Evolutionary conservation across 2,797 vertebrate species (phyloP), one percentile per base, ranked within the genome.

Genomic region (Coregonus sp.): DNA sequence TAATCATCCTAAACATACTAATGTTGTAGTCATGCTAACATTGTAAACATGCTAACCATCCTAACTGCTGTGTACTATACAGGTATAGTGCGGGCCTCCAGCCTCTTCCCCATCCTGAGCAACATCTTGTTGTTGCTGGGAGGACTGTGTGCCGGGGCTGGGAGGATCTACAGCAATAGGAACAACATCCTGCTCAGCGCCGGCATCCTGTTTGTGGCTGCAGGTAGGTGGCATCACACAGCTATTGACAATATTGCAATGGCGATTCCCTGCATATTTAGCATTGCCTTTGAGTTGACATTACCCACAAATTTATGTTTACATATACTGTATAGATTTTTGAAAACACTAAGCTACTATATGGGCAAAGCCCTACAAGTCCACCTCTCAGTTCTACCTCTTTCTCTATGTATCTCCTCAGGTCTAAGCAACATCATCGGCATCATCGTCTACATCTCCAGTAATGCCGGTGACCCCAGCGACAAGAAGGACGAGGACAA

Each of bases 381-480:
- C 9, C 40, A 47, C 40, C 40, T 47, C 40, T 47, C 2, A 47
- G 9, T 47, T 47, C 0, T 47, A 47, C 40, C 40, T 47, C 25
- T 56, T 9, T 68, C 63, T 50, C 52, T 63, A 0, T 37, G 18
- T 35, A 18, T 81, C 79, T 74, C 77, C 70, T 14, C 85, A 98
- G 98, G 98, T 78, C 91, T 99, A 81, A 98, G 97, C 88, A 99
- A 99, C 92, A 98, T 99, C 91, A 99, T 99, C 1, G 98, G 98
- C 81, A 99, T 99, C 90, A 99, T 99, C 4, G 97, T 99, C 80
- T 99, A 98, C 93, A 99, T 99, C 86, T 99, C 98, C 52, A 99
- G 98, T 92, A 99, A 99, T 14, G 93, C 96, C 0, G 98, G 97
- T 0, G 97, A 99, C 85, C 97, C 97, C 6, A 96, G 96, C 1